Base-by-base conservation (phyloP, 92 coral and sea anemone species). In the Actinernus sp. region DNA sequence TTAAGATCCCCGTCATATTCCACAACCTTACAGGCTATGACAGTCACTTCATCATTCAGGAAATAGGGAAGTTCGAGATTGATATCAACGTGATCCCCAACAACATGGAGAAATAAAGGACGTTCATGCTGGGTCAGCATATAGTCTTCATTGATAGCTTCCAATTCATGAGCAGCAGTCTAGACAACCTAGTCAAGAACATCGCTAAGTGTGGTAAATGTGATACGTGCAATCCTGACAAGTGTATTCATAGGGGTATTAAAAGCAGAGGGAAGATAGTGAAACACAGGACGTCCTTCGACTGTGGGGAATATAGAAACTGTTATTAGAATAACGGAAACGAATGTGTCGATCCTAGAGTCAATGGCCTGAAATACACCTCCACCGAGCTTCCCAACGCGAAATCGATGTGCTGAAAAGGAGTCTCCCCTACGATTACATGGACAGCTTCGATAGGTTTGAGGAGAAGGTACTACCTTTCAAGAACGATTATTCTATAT, bases 1-100 rank as follows among this genome's bases (percentile, higher is more conserved):
- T 57, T n/a, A 55, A 46, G n/a, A 72, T 72, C 1, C 69, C 69
- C 2, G 79, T 72, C 5, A 34, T 72, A 1, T 72, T 72, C 24
- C 69, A 59, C 17, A 72, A 72, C 50, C 40, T 72, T 3, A 9
- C 40, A 28, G 69, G 79, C 0, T 72, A 72, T 38, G 52, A 72
- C 17, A 25, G 49, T 17, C 40, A 72, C 20, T 46, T 63, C 12
- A 29, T 63, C 26, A 9, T 63, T 3, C 71, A 60, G 23, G 67
- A 34, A 10, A 28, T 29, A 2, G 49, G 21, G n/a, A n/a, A n/a
- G n/a, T n/a, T n/a, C n/a, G n/a, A n/a, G n/a, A n/a, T n/a, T n/a
- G n/a, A n/a, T n/a, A n/a, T n/a, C n/a, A n/a, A n/a, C n/a, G n/a
- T n/a, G n/a, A n/a, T n/a, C n/a, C 49, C n/a, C 5, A 18, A 18